A percentile compares a stretch with the other conserved stretches of the same genome.
Conservation (phyloP, 2,113 vertebrate species). For the Nerophis lumbriciformis region DNA sequence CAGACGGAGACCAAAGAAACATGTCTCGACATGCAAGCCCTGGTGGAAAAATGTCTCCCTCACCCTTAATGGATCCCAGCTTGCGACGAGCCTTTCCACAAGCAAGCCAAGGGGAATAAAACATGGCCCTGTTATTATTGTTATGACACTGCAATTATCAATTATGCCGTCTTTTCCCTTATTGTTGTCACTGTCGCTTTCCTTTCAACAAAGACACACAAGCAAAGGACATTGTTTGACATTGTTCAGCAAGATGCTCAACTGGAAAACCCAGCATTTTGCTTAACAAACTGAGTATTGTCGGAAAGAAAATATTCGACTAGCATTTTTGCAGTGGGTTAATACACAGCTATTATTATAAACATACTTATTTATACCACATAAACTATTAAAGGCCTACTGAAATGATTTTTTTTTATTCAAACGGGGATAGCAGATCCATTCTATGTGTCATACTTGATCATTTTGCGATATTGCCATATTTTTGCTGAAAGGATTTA, state of each 20-base stretch:
- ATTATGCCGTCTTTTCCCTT: constrained; percentile 34
- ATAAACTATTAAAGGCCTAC: too few relatives aligned
- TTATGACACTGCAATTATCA: constrained; percentile 51
- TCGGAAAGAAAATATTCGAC: too few relatives aligned
- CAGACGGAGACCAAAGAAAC: constrained; percentile 44
- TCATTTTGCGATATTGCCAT: too few relatives aligned
- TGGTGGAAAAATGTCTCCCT: constrained; percentile 61
- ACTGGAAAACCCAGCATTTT: background rate
- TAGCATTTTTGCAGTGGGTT: too few relatives aligned
- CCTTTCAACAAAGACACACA: constrained; percentile 5
- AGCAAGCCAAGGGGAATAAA: constrained; percentile 49
- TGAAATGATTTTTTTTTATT: too few relatives aligned
- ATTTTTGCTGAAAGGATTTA: too few relatives aligned
- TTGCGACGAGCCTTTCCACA: constrained; percentile 51
- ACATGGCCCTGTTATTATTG: constrained; percentile 47
- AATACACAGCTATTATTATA: too few relatives aligned
- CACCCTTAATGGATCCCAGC: constrained; percentile 61
- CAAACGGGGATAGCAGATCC: too few relatives aligned
- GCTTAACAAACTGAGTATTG: background rate
- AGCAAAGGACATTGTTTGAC: background rate
- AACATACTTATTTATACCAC: too few relatives aligned
- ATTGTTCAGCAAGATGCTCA: background rate
- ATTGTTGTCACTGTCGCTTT: constrained; percentile 11
- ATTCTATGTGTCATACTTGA: too few relatives aligned
- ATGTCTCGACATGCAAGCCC: constrained; percentile 60